These are phyloP conservation scores for Albula glossodonta DNA, from an alignment of 2,113 vertebrate species.

Conservation along the genomic window DNA sequence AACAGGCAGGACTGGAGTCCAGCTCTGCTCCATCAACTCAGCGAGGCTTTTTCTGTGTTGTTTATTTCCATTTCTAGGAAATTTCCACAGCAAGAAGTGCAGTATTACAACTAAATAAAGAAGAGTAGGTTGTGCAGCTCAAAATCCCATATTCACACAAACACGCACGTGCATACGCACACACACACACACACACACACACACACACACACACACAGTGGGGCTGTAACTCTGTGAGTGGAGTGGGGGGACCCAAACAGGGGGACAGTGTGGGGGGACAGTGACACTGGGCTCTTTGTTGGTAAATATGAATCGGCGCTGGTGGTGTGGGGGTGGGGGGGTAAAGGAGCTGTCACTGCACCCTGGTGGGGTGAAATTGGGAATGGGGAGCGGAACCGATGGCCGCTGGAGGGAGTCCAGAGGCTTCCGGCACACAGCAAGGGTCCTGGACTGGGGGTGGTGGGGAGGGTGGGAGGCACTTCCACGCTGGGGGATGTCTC, in stretches of 20 bases:
- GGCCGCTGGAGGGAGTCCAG: constrained; percentile 18
- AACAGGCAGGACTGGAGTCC: too few relatives aligned
- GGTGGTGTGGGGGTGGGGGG: constrained; percentile 40
- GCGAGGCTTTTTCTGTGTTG: too few relatives aligned
- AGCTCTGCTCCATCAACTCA: too few relatives aligned
- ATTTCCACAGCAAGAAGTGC: too few relatives aligned
- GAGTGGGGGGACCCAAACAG: too few relatives aligned
- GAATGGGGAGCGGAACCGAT: constrained; percentile 21
- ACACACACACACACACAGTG: constrained; percentile 6
- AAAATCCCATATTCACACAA: too few relatives aligned
- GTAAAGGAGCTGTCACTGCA: constrained; percentile 26
- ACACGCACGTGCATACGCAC: too few relatives aligned
- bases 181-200: not conserved
- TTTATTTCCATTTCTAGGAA: too few relatives aligned
- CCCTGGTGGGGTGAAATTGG: constrained; percentile 7
- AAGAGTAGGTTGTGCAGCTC: too few relatives aligned
- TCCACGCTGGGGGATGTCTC: not conserved
- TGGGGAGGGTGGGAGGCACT: constrained; percentile 20
- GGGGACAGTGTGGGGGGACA: too few relatives aligned
- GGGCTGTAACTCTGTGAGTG: not conserved
- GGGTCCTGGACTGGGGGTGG: not conserved
- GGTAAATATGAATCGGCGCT: constrained; percentile 40
- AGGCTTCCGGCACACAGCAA: constrained; percentile 18
- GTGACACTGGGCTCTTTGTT: constrained; percentile 32
- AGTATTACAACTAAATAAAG: too few relatives aligned